These are phyloP conservation scores for Agrochola lota DNA, from an alignment of 2,888 invertebrate genomes.

Conservation along the genomic window DNA sequence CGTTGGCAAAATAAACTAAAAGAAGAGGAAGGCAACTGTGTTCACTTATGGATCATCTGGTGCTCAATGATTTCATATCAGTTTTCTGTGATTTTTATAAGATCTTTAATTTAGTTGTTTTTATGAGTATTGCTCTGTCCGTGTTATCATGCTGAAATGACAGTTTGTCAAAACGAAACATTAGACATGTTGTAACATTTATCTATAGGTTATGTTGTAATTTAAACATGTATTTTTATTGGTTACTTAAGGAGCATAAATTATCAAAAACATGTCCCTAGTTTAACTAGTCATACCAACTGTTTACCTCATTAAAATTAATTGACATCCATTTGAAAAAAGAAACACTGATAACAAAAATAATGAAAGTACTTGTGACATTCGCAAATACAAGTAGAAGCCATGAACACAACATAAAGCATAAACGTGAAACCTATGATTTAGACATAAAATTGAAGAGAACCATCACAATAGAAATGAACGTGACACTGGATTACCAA, in stretches of 20 bases:
- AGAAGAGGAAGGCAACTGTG: conserved; percentile 35
- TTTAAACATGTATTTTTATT: not conserved
- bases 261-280: not conserved
- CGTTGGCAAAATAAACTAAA: conserved; percentile 34
- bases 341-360: not conserved
- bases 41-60: conserved; percentile 19
- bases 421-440: too few relatives aligned
- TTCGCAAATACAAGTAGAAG: conserved; percentile 1
- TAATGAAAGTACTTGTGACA: conserved; percentile 2
- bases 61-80: not conserved
- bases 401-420: not conserved
- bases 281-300: not conserved
- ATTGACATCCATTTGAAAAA: conserved; percentile 9
- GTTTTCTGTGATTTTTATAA: not conserved
- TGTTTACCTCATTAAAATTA: conserved; percentile 10
- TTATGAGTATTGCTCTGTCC: not conserved
- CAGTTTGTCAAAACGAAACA: not conserved
- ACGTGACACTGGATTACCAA: not conserved
- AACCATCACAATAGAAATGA: conserved; percentile 3
- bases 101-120: not conserved
- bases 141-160: not conserved
- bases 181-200: not conserved
- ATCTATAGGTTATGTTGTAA: not conserved
- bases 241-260: not conserved
- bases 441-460: not conserved